A percentile compares a stretch with the other conserved stretches of the same genome.
Evolutionary conservation across 1,140 invertebrate genomes (phyloP).

Genomic region (Neelides sp.): DNA sequence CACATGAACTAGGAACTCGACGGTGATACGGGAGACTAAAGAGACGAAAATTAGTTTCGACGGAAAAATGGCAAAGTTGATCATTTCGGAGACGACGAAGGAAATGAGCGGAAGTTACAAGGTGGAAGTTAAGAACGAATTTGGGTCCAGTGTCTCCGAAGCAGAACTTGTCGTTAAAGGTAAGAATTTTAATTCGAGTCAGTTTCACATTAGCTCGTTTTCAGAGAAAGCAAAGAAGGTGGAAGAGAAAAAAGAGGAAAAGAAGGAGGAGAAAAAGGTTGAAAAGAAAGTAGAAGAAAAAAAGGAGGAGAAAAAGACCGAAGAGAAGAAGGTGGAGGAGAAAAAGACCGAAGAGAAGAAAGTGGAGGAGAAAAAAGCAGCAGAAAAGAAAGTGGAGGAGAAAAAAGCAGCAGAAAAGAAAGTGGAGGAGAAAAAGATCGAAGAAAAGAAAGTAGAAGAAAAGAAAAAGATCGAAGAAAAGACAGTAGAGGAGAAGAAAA

Average conservation of each 20-base stretch:
- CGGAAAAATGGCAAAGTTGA: conserved; percentile 60
- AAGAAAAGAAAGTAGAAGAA: conserved; percentile 33
- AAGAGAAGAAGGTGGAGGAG: conserved; percentile 32
- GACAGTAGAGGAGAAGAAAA: conserved; percentile 32
- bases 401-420: conserved; percentile 10
- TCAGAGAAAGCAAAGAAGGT: conserved; percentile 37
- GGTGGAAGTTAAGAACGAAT: conserved; percentile 66
- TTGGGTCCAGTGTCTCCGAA: conserved; percentile 64
- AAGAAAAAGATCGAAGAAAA: conserved; percentile 12
- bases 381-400: conserved; percentile 27
- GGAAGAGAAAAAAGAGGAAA: conserved; percentile 39
- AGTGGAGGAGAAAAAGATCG: conserved; percentile 29
- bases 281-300: conserved; percentile 30
- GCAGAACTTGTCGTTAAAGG: conserved; percentile 58
- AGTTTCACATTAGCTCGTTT: conserved; percentile 34
- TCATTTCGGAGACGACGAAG: conserved; percentile 52
- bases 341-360: conserved; percentile 35
- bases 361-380: conserved; percentile 40
- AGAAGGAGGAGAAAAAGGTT: conserved; percentile 38
- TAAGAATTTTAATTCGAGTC: conserved; percentile 24
- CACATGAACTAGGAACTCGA: conserved; percentile 45
- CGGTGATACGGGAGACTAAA: conserved; percentile 53
- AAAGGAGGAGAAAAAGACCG: conserved; percentile 28
- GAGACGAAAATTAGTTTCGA: conserved; percentile 61
- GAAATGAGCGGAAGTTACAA: conserved; percentile 63